A percentile compares a stretch with the other conserved stretches of the same genome.
These are phyloP conservation scores for Hydrozoanthus tunicans DNA, from an alignment of 64 coral and sea anemone genomes.

Conservation along the genomic window DNA sequence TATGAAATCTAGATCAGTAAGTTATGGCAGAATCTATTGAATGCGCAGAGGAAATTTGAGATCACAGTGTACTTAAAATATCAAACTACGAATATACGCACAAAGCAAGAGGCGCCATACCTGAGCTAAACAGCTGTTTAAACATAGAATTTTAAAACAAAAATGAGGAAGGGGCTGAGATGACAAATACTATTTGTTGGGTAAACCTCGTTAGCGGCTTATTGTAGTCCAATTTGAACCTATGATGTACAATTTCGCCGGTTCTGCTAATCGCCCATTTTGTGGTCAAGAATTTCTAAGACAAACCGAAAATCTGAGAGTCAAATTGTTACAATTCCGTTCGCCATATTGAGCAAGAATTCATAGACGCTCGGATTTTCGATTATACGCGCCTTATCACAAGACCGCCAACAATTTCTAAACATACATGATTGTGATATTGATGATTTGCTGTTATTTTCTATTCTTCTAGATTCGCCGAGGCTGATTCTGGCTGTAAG, in stretches of 20 bases:
- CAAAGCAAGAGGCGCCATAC: background rate
- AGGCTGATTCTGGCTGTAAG: constrained; percentile 22
- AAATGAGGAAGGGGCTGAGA: background rate
- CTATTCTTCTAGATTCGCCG: background rate
- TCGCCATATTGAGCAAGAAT: no score
- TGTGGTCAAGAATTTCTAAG: no score
- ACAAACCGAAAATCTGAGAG: no score
- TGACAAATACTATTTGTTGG: constrained; percentile 19
- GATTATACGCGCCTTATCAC: no score
- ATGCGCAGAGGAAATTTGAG: background rate
- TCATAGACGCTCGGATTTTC: no score
- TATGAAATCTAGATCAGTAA: background rate
- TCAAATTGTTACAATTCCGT: no score
- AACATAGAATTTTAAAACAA: background rate
- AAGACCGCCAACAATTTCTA: no score
- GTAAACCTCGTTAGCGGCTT: constrained; percentile 1
- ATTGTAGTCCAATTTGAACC: background rate
- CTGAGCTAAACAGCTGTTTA: constrained; percentile 18
- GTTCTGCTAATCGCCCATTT: no score
- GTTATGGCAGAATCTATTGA: background rate
- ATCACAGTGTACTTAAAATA: background rate
- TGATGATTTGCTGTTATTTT: background rate
- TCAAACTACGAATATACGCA: background rate
- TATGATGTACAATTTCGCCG: background rate
- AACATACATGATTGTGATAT: no score